Evolutionary conservation across 2,888 invertebrate species (phyloP).

Genomic region (Anthoptus insignis): DNA sequence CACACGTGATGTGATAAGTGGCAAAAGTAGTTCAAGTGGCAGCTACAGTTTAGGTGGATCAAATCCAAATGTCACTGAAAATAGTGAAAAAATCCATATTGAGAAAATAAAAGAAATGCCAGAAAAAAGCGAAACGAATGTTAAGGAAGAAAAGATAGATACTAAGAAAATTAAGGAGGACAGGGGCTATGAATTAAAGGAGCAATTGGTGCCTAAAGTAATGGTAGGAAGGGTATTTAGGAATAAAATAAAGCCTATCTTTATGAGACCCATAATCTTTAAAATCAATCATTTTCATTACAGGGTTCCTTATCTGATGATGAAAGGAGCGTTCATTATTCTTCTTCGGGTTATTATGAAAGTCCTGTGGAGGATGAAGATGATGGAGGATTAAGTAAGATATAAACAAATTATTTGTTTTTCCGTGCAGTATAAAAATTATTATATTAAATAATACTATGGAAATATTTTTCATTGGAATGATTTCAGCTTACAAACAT

Average conservation of each 20-base stretch:
- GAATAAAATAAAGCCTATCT: no score
- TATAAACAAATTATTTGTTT: no score
- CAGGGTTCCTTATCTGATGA: slow-evolving; percentile 89
- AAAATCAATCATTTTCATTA: no score
- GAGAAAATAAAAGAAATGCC: slow-evolving; percentile 64
- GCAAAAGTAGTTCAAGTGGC: slow-evolving; percentile 84
- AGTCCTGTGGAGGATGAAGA: slow-evolving; percentile 91
- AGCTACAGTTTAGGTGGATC: slow-evolving; percentile 83
- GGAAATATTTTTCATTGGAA: no score
- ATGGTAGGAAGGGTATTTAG: slow-evolving; percentile 69
- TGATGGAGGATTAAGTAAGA: slow-evolving; percentile 82
- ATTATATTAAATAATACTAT: neutral
- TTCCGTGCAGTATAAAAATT: no score
- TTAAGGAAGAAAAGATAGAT: slow-evolving; percentile 61
- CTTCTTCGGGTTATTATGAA: slow-evolving; percentile 92
- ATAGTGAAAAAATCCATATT: slow-evolving; percentile 62
- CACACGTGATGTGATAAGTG: slow-evolving; percentile 71
- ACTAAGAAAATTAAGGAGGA: slow-evolving; percentile 50
- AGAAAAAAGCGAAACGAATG: slow-evolving; percentile 60
- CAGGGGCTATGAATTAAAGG: slow-evolving; percentile 58
- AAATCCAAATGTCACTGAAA: slow-evolving; percentile 77
- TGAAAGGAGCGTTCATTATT: slow-evolving; percentile 90
- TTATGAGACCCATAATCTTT: no score
- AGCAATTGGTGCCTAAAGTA: slow-evolving; percentile 77
- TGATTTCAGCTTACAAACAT: slow-evolving; percentile 80